Evolutionary conservation across 2,797 vertebrate species (phyloP).

Genomic region (Heteromormyrus szaboi): DNA sequence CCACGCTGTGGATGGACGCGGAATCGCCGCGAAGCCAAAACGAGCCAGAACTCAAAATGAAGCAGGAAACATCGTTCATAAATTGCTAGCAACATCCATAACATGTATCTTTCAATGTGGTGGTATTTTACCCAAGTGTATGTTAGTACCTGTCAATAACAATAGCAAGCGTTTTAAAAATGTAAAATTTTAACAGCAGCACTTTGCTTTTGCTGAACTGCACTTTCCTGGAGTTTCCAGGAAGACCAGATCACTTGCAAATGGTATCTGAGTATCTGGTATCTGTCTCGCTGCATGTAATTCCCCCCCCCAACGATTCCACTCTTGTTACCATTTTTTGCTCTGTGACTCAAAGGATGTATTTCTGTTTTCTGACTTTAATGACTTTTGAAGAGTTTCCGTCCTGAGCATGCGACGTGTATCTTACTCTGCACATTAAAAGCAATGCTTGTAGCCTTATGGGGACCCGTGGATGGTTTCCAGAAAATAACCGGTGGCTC

Average conservation of each 20-base stretch:
- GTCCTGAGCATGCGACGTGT: neutral
- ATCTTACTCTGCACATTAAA: neutral
- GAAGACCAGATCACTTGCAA: neutral
- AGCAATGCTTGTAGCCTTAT: neutral
- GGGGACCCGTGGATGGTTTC: neutral
- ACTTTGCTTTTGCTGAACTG: neutral
- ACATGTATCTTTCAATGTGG: neutral
- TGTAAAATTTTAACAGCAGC: neutral
- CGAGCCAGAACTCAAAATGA: neutral
- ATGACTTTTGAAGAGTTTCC: neutral
- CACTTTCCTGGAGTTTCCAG: neutral
- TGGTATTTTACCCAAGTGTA: neutral
- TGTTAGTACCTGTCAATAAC: neutral
- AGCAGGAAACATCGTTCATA: neutral
- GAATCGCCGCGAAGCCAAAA: neutral
- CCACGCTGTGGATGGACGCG: neutral
- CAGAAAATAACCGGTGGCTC: neutral
- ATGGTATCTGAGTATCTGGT: neutral
- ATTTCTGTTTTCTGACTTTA: neutral
- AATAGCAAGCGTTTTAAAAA: no score
- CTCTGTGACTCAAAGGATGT: neutral
- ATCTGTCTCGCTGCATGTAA: neutral
- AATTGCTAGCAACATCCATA: neutral
- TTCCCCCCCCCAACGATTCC: neutral
- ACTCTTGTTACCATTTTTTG: neutral